Evolutionary conservation across 2,797 vertebrate species (phyloP).

Genomic region (Cirrhinus mrigala): DNA sequence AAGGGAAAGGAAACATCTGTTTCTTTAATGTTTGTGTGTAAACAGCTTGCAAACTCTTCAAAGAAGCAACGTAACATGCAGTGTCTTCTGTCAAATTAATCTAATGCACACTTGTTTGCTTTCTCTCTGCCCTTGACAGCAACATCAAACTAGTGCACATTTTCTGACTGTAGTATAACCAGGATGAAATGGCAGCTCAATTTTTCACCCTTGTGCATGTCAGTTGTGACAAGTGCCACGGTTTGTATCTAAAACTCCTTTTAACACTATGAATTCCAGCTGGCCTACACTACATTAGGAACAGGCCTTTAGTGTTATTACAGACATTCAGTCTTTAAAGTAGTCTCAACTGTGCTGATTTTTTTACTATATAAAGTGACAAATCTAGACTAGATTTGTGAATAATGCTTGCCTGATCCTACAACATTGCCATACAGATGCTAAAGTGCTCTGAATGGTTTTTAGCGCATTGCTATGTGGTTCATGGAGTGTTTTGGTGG

Average conservation of each 20-base stretch:
- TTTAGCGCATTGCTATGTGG: not conserved
- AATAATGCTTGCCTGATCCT: not conserved
- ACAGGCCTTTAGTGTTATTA: conserved; percentile 33
- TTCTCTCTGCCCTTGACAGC: conserved; percentile 18
- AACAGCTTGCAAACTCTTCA: conserved; percentile 34
- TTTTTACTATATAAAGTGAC: not conserved
- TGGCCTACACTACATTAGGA: conserved; percentile 37
- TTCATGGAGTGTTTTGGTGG: too few relatives aligned
- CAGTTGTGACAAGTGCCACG: conserved; percentile 33
- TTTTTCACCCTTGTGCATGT: conserved; percentile 46
- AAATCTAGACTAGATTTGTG: not conserved
- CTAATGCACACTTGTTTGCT: conserved; percentile 32
- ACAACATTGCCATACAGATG: not conserved
- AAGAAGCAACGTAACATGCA: conserved; percentile 23
- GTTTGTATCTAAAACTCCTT: conserved; percentile 18
- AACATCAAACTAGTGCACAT: conserved; percentile 47
- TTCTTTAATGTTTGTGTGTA: conserved; percentile 39
- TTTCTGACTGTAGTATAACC: conserved; percentile 28
- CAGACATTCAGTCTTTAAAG: conserved; percentile 8
- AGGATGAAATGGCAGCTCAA: conserved; percentile 49
- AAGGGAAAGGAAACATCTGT: conserved; percentile 47
- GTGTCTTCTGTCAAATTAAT: conserved; percentile 27
- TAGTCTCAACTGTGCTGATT: not conserved
- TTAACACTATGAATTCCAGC: conserved; percentile 23
- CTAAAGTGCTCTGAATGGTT: not conserved